phyloP scores from a whole-genome alignment of 2,113 vertebrate genomes.

The Marcusenius ussheri region DNA sequence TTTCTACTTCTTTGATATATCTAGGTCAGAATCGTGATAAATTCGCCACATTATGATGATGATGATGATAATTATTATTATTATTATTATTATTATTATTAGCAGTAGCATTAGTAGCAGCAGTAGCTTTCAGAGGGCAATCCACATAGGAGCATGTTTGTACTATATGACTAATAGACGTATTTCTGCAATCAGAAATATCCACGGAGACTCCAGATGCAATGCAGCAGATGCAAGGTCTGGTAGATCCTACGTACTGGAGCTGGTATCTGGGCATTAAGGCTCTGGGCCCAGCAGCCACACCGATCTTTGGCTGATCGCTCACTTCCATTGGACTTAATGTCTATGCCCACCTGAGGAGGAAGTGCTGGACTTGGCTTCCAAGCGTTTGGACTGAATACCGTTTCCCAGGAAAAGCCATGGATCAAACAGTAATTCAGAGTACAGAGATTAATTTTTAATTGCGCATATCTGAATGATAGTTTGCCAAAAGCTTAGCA shows the following conservation, averaged over 20 bases:
- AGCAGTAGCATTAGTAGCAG: neutral
- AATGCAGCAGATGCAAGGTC: neutral
- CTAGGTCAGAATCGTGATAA: neutral
- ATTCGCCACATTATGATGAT: neutral
- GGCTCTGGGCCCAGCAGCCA: neutral
- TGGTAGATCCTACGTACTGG: neutral
- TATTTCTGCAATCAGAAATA: neutral
- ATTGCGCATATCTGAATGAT: neutral
- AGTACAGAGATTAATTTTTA: neutral
- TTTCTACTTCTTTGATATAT: neutral
- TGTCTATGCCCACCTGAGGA: neutral
- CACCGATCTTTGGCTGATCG: neutral
- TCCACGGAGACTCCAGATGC: neutral
- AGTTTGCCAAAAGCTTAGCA: neutral
- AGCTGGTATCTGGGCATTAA: neutral
- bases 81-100: neutral
- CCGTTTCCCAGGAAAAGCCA: neutral
- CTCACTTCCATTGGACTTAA: neutral
- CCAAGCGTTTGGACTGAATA: neutral
- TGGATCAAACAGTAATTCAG: neutral
- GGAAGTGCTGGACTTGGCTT: neutral
- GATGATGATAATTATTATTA: too few relatives aligned
- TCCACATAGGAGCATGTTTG: neutral
- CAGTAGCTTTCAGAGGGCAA: neutral
- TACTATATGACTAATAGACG: neutral